Evolutionary conservation across 2,113 vertebrate genomes (phyloP).

Genomic region (Oncorhynchus clarkii): DNA sequence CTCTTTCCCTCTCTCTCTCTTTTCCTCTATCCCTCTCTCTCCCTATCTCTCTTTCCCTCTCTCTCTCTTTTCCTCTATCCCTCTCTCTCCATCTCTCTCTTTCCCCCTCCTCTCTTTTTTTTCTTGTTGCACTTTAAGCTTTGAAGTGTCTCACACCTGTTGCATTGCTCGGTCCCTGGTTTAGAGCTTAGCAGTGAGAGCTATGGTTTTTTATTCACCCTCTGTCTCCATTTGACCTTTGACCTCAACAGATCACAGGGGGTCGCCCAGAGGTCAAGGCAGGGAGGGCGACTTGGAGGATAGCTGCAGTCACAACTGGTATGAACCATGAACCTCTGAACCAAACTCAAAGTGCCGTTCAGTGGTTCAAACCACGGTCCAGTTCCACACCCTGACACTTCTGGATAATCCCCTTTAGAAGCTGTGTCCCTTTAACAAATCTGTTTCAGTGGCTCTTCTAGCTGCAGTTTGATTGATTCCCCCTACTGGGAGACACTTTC

Average conservation of each 20-base stretch:
- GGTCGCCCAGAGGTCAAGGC: constrained; percentile 24
- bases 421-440: too few relatives aligned
- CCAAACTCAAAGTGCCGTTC: not conserved
- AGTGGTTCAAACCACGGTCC: not conserved
- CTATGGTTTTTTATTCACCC: not conserved
- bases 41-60: not conserved
- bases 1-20: not conserved
- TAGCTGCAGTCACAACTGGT: constrained; percentile 10
- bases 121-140: constrained; percentile 17
- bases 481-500: not conserved
- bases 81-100: not conserved
- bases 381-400: not conserved
- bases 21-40: not conserved
- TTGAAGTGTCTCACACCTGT: constrained; percentile 45
- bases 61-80: not conserved
- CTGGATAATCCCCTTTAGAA: too few relatives aligned
- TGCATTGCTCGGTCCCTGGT: constrained; percentile 5
- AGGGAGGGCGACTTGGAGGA: not conserved
- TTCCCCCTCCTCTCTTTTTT: constrained; percentile 10
- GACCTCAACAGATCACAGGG: not conserved
- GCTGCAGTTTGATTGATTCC: not conserved
- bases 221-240: constrained; percentile 20
- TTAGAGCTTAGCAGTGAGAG: not conserved
- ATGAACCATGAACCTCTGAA: not conserved
- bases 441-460: not conserved